These are phyloP conservation scores for Nasonia vitripennis DNA, from an alignment of 1,140 invertebrate species.

Conservation along the genomic window DNA sequence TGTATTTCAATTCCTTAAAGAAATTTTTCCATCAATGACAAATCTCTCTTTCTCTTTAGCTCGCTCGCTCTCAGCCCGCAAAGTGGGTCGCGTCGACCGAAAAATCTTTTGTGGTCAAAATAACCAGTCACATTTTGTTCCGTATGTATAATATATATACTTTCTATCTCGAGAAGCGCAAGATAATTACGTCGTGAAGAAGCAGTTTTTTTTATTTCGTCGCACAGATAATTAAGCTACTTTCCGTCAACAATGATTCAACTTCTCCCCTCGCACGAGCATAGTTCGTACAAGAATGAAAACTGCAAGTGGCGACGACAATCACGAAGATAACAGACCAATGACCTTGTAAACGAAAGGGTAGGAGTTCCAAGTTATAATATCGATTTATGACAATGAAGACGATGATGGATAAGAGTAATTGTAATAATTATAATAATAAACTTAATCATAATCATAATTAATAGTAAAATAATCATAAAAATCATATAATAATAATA, in stretches of 20 bases:
- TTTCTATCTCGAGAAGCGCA: slow-evolving; percentile 53
- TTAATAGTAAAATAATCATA: slow-evolving; percentile 33
- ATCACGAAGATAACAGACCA: slow-evolving; percentile 48
- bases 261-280: slow-evolving; percentile 4
- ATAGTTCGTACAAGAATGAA: slow-evolving; percentile 18
- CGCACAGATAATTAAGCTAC: slow-evolving; percentile 52
- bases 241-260: slow-evolving; percentile 50
- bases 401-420: slow-evolving; percentile 40
- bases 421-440: slow-evolving; percentile 7
- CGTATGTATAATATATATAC: slow-evolving; percentile 44
- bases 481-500: slow-evolving; percentile 27
- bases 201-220: slow-evolving; percentile 36
- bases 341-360: slow-evolving; percentile 39
- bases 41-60: slow-evolving; percentile 16
- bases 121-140: slow-evolving; percentile 47
- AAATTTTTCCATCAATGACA: slow-evolving; percentile 50
- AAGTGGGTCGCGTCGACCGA: slow-evolving; percentile 40
- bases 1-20: slow-evolving; percentile 52
- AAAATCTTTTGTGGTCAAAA: slow-evolving; percentile 30
- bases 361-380: slow-evolving; percentile 23
- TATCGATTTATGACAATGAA: slow-evolving; percentile 44
- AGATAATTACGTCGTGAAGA: slow-evolving; percentile 51
- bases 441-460: slow-evolving; percentile 16
- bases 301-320: slow-evolving; percentile 36
- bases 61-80: slow-evolving; percentile 16